Percentiles rank a stretch among this genome's conserved stretches.
Evolutionary conservation across 2,888 invertebrate genomes (phyloP).

Genomic region (Leptogaster cylindrica): DNA sequence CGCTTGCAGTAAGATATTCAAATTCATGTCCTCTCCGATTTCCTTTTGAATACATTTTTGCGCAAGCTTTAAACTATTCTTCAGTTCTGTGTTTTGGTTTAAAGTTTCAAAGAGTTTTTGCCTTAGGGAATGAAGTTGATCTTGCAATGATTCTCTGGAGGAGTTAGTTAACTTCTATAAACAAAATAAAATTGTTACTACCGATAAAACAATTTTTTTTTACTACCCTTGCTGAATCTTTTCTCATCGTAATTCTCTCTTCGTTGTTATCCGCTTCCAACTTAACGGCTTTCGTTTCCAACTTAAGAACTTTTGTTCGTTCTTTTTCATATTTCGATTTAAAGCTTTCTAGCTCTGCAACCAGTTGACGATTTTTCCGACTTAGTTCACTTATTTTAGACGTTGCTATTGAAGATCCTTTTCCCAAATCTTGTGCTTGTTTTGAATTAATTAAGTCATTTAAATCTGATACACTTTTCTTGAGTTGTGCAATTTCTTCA

Average conservation of each 20-base stretch:
- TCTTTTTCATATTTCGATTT: conserved; percentile 54
- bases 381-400: conserved; percentile 57
- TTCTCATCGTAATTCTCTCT: too few species aligned
- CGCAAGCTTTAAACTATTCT: conserved; percentile 74
- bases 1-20: conserved; percentile 67
- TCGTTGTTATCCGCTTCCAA: neutral
- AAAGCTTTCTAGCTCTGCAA: conserved; percentile 54
- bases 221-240: neutral
- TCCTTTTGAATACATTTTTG: conserved; percentile 79
- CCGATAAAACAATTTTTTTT: neutral
- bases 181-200: neutral
- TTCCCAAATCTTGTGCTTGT: conserved; percentile 56
- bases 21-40: conserved; percentile 73
- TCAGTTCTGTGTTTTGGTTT: conserved; percentile 72
- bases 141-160: too few species aligned
- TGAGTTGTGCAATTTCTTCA: conserved; percentile 54
- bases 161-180: too few species aligned
- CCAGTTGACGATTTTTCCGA: conserved; percentile 57
- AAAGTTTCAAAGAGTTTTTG: conserved; percentile 73
- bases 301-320: conserved; percentile 51
- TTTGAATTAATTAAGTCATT: conserved; percentile 57
- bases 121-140: conserved; percentile 66
- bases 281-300: conserved; percentile 39
- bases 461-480: conserved; percentile 54
- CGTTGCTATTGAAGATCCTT: conserved; percentile 14